Conservation (phyloP, 1,140 invertebrate species). For the Trichoplusia ni region DNA sequence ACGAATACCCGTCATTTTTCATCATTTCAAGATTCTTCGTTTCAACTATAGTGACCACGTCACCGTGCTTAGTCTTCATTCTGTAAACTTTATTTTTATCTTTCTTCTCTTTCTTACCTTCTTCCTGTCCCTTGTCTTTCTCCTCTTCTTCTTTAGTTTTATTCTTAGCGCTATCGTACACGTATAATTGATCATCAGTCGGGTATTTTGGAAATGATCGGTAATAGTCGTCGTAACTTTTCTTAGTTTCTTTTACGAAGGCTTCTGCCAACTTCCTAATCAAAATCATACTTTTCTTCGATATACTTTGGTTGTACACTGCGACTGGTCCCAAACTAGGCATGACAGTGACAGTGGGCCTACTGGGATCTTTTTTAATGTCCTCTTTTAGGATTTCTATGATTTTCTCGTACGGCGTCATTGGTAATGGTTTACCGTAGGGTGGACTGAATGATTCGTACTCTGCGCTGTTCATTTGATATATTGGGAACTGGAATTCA, state of each 20-base stretch:
- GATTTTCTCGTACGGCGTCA: slow-evolving; percentile 48
- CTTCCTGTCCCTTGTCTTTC: not conserved
- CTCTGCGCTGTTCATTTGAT: not conserved
- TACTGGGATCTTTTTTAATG: slow-evolving; percentile 46
- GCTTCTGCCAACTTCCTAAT: slow-evolving; percentile 53
- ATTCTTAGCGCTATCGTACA: slow-evolving; percentile 17
- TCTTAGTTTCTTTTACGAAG: slow-evolving; percentile 34
- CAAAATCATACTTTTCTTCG: slow-evolving; percentile 52
- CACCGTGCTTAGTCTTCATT: slow-evolving; percentile 11
- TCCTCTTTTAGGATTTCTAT: slow-evolving; percentile 53
- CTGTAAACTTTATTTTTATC: slow-evolving; percentile 11
- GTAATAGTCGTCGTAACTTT: not conserved
- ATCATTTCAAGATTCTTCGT: slow-evolving; percentile 3
- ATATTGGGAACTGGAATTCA: slow-evolving; percentile 1
- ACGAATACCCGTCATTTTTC: not conserved
- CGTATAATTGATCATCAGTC: not conserved
- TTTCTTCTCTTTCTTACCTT: not conserved
- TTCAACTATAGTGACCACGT: slow-evolving; percentile 13
- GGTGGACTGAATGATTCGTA: not conserved
- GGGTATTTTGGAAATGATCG: not conserved
- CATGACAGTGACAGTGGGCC: slow-evolving; percentile 46
- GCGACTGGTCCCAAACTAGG: slow-evolving; percentile 56
- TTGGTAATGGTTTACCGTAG: not conserved
- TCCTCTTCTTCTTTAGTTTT: not conserved
- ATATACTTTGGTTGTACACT: slow-evolving; percentile 64